These are phyloP conservation scores for Erpetoichthys calabaricus DNA, from an alignment of 2,797 vertebrate genomes.

Conservation along the genomic window DNA sequence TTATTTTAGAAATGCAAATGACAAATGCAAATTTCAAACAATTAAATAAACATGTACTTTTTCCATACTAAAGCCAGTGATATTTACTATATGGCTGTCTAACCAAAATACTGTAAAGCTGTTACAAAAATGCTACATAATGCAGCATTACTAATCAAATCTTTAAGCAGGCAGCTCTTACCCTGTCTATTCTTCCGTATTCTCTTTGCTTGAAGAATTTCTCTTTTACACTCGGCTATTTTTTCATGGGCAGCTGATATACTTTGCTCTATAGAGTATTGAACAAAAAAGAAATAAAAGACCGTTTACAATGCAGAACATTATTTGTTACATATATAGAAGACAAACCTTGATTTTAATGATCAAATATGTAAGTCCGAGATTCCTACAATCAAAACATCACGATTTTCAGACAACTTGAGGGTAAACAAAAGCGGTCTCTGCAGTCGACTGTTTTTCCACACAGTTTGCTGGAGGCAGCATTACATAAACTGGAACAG, in stretches of 20 bases:
- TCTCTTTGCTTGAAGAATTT: slow-evolving; percentile 91
- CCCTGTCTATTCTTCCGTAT: slow-evolving; percentile 96
- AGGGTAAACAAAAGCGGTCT: background rate
- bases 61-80: no score
- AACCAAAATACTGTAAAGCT: no score
- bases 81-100: no score
- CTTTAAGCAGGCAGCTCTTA: slow-evolving; percentile 26
- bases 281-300: slow-evolving; percentile 8
- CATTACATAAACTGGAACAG: no score
- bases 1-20: no score
- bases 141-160: no score
- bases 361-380: background rate
- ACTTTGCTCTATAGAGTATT: slow-evolving; percentile 58
- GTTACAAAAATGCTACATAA: no score
- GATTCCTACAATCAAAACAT: background rate
- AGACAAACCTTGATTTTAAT: background rate
- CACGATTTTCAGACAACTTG: background rate
- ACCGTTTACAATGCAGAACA: background rate
- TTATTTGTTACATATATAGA: background rate
- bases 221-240: slow-evolving; percentile 93
- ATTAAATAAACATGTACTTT: no score
- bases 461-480: no score
- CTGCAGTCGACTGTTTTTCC: fast-evolving
- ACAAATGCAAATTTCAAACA: no score
- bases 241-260: slow-evolving; percentile 90